Conservation (phyloP, 92 coral and sea anemone species). For the Porites rus region DNA sequence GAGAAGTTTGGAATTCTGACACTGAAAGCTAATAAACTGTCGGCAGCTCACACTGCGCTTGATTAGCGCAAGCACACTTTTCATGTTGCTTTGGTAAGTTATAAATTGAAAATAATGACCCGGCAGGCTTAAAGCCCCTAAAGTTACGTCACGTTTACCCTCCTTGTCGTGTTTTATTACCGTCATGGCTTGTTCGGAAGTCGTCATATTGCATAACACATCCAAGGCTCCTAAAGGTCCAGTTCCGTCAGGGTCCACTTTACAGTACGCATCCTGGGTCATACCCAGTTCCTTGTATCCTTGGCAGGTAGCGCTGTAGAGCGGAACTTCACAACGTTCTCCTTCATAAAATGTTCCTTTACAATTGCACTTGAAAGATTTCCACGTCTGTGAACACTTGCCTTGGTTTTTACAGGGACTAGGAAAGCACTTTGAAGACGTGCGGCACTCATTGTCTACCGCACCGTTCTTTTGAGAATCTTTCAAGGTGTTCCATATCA, state of each 20-base stretch:
- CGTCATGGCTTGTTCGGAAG: constrained; percentile 71
- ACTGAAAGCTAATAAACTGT: constrained; percentile 86
- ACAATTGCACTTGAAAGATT: constrained; percentile 80
- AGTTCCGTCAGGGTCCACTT: constrained; percentile 86
- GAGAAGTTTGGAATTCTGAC: constrained; percentile 73
- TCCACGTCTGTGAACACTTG: constrained; percentile 78
- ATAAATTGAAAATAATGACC: constrained; percentile 77
- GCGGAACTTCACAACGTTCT: constrained; percentile 78
- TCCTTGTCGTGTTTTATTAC: constrained; percentile 77
- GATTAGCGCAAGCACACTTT: constrained; percentile 81
- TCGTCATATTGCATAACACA: constrained; percentile 92
- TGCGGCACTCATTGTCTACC: constrained; percentile 59
- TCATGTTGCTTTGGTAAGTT: constrained; percentile 67
- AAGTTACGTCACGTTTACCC: constrained; percentile 47
- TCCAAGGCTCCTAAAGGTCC: constrained; percentile 66
- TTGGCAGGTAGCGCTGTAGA: constrained; percentile 89
- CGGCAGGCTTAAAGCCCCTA: constrained; percentile 23
- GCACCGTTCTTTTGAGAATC: constrained; percentile 52
- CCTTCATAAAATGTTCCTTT: constrained; percentile 85
- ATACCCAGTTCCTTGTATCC: constrained; percentile 90
- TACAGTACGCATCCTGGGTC: constrained; percentile 85
- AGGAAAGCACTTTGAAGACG: constrained; percentile 79
- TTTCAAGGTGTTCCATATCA: constrained; percentile 50
- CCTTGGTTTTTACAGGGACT: constrained; percentile 85
- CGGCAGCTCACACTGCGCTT: constrained; percentile 82